These are phyloP conservation scores for Vanacampus margaritifer DNA, from an alignment of 2,113 vertebrate species.

Conservation along the genomic window DNA sequence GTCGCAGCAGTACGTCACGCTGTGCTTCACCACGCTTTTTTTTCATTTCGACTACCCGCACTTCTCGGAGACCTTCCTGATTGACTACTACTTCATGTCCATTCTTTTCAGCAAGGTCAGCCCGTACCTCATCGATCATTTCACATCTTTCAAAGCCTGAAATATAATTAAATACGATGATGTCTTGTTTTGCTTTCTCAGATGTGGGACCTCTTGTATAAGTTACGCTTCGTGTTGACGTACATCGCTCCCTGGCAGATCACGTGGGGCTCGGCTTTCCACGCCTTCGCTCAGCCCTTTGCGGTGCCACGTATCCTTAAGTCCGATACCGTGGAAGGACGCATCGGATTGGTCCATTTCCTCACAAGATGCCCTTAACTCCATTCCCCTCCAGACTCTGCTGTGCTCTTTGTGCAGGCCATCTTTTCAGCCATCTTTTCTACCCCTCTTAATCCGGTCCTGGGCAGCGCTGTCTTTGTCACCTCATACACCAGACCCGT, in stretches of 20 bases:
- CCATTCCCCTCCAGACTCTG: constrained; percentile 74
- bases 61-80: constrained; percentile 86
- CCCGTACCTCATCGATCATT: not conserved
- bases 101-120: constrained; percentile 88
- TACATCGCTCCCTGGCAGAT: constrained; percentile 94
- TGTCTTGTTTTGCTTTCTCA: constrained; percentile 40
- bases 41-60: constrained; percentile 87
- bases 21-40: constrained; percentile 88
- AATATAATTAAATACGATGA: not conserved
- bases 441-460: constrained; percentile 85
- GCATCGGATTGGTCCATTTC: not conserved
- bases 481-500: constrained; percentile 87
- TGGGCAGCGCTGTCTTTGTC: constrained; percentile 87
- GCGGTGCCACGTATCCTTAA: constrained; percentile 89
- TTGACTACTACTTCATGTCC: constrained; percentile 90
- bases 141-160: not conserved
- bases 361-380: constrained; percentile 53
- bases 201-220: constrained; percentile 91
- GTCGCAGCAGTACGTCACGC: constrained; percentile 83
- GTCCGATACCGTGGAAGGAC: no score
- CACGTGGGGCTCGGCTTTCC: constrained; percentile 91
- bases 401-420: constrained; percentile 87
- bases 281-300: constrained; percentile 89
- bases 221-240: constrained; percentile 87
- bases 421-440: constrained; percentile 85